Evolutionary conservation across 2,888 invertebrate genomes (phyloP).

Genomic region (Diabrotica balteata): DNA sequence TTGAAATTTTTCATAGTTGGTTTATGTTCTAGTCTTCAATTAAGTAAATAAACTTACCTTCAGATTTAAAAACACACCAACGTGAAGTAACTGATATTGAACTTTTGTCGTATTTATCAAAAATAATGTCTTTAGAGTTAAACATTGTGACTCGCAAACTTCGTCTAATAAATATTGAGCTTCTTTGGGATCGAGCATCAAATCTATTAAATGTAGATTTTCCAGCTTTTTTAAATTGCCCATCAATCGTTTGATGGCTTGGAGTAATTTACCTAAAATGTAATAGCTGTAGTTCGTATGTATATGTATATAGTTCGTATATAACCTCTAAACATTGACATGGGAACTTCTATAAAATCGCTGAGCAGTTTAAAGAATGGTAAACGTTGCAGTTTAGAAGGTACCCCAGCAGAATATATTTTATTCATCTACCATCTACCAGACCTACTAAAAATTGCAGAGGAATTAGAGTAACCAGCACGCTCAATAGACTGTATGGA

Average conservation of each 20-base stretch:
- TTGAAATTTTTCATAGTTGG: no score
- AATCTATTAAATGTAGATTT: constrained; percentile 73
- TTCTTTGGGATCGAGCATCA: constrained; percentile 75
- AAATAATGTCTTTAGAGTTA: constrained; percentile 68
- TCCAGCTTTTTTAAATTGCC: constrained; percentile 69
- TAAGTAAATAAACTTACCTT: constrained; percentile 58
- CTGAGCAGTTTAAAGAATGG: no score
- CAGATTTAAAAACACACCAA: constrained; percentile 78
- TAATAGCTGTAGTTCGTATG: neutral
- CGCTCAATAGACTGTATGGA: no score
- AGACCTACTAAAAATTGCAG: no score
- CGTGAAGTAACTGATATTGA: constrained; percentile 74
- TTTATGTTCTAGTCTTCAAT: no score
- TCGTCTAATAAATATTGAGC: constrained; percentile 77
- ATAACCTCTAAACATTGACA: no score
- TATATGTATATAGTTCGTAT: no score
- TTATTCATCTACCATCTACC: no score
- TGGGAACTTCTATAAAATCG: no score
- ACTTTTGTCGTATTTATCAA: constrained; percentile 78
- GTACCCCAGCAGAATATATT: no score
- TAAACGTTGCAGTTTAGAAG: no score
- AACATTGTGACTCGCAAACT: constrained; percentile 70
- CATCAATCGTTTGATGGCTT: constrained; percentile 71
- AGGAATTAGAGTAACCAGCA: no score
- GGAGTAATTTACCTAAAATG: constrained; percentile 28